These are phyloP conservation scores for Apoderus coryli DNA, from an alignment of 2,888 invertebrate species.

Conservation along the genomic window DNA sequence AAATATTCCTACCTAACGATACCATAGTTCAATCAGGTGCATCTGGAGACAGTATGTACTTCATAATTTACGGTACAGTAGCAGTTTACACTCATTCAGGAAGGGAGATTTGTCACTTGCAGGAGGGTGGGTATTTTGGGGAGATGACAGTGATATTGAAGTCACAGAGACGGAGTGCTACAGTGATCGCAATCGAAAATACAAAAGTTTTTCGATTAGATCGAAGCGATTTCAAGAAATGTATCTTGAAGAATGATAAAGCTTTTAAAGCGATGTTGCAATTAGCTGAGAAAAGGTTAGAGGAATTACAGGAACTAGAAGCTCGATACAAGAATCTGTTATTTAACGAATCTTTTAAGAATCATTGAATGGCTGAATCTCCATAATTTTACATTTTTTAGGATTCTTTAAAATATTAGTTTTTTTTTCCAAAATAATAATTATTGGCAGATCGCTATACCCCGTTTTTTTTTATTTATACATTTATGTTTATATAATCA, in stretches of 20 bases:
- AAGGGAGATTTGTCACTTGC: constrained; percentile 33
- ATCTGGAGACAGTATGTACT: constrained; percentile 48
- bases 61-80: constrained; percentile 45
- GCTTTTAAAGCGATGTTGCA: constrained; percentile 12
- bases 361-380: no score
- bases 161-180: constrained; percentile 39
- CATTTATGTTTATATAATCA: no score
- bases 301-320: no score
- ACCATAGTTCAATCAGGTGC: constrained; percentile 43
- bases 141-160: constrained; percentile 43
- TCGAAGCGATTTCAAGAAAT: constrained; percentile 36
- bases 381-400: no score
- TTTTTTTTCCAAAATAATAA: no score
- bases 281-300: no score
- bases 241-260: constrained; percentile 15
- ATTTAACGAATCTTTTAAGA: no score
- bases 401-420: no score
- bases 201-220: constrained; percentile 45
- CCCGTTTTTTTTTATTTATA: no score
- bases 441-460: no score
- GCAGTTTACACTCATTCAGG: constrained; percentile 44
- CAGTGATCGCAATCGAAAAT: constrained; percentile 44
- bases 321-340: no score
- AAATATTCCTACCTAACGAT: constrained; percentile 45
- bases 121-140: constrained; percentile 49